Percentiles rank a stretch among this genome's conserved stretches.
These are phyloP conservation scores for Sphaerophoria taeniata DNA, from an alignment of 2,888 invertebrate species.

Conservation along the genomic window DNA sequence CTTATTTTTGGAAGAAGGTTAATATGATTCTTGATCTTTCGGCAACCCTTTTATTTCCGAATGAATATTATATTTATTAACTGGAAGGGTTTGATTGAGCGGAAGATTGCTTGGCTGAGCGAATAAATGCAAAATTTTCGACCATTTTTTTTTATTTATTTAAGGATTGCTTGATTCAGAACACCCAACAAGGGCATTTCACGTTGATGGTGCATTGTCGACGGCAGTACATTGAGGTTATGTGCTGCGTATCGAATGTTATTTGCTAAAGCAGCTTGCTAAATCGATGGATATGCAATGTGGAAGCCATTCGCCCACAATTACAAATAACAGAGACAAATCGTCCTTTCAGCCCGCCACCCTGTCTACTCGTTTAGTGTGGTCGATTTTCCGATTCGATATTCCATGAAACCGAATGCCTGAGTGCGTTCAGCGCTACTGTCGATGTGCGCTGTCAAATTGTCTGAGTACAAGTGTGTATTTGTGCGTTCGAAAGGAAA, in stretches of 20 bases:
- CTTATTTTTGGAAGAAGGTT: no score
- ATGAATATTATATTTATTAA: constrained; percentile 61
- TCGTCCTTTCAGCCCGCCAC: not conserved
- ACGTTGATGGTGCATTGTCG: not conserved
- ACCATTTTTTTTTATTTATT: constrained; percentile 27
- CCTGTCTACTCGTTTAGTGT: constrained; percentile 9
- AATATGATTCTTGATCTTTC: no score
- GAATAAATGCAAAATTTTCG: constrained; percentile 57
- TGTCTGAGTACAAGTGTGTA: no score
- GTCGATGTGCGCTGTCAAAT: not conserved
- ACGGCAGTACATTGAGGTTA: not conserved
- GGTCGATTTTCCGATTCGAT: not conserved
- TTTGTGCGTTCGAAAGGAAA: constrained; percentile 22
- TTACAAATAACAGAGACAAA: constrained; percentile 1
- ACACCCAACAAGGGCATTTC: no score
- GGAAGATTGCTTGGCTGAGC: constrained; percentile 66
- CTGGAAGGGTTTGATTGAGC: constrained; percentile 70
- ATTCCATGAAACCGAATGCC: not conserved
- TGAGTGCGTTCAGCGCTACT: not conserved
- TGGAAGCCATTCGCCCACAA: constrained; percentile 45
- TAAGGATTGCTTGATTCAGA: constrained; percentile 47
- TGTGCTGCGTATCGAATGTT: constrained; percentile 2
- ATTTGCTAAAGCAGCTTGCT: not conserved
- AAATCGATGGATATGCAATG: constrained; percentile 27
- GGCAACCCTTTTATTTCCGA: no score